phyloP scores from a whole-genome alignment of 2,888 invertebrate species.

The Eudasyphora cyanicolor region DNA sequence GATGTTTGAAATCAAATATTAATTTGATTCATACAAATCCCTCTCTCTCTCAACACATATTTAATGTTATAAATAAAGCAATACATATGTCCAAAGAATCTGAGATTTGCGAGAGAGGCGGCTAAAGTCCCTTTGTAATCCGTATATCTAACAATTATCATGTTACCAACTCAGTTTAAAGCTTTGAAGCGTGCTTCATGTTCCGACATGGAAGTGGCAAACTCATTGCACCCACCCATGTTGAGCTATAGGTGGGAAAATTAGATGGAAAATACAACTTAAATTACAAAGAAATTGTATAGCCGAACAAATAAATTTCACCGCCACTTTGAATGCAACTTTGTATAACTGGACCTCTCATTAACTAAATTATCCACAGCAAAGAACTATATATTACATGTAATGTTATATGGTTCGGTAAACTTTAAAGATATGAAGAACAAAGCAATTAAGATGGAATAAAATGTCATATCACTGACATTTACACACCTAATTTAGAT shows the following conservation, averaged over 20 bases:
- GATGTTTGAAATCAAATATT: slow-evolving; percentile 12
- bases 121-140: slow-evolving; percentile 75
- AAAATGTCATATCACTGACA: too few relatives aligned
- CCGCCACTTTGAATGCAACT: background rate
- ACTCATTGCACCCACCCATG: background rate
- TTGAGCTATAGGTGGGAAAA: background rate
- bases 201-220: slow-evolving; percentile 46
- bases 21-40: slow-evolving; percentile 19
- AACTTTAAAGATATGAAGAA: too few relatives aligned
- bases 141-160: slow-evolving; percentile 69
- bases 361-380: background rate
- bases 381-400: background rate
- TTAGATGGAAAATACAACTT: background rate
- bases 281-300: background rate
- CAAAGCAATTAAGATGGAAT: too few relatives aligned
- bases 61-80: background rate
- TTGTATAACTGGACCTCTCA: background rate
- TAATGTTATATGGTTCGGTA: background rate
- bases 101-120: slow-evolving; percentile 63
- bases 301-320: background rate
- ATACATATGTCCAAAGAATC: background rate
- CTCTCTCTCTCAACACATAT: background rate
- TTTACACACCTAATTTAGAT: too few relatives aligned
- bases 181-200: slow-evolving; percentile 73
- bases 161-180: slow-evolving; percentile 48